Evolutionary conservation across 2,888 invertebrate genomes (phyloP).

Genomic region (Oxytorus armatus): DNA sequence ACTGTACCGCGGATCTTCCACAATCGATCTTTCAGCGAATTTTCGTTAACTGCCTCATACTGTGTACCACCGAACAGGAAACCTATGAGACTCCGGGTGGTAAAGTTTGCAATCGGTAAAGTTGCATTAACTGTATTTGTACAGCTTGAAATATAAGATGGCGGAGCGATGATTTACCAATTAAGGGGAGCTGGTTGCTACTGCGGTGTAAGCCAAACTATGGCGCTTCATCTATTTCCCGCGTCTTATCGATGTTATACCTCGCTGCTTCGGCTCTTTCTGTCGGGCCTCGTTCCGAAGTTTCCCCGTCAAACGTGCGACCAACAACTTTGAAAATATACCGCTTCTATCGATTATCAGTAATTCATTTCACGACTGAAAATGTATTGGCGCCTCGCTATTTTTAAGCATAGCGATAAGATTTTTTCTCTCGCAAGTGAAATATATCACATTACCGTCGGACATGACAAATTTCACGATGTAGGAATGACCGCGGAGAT

Average conservation of each 20-base stretch:
- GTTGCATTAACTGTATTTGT: constrained; percentile 27
- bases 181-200: constrained; percentile 36
- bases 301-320: constrained; percentile 14
- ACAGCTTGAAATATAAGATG: constrained; percentile 13
- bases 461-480: constrained; percentile 9
- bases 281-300: not conserved
- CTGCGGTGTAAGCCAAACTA: not conserved
- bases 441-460: constrained; percentile 2
- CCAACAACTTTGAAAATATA: constrained; percentile 33
- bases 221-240: constrained; percentile 22
- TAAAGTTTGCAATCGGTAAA: constrained; percentile 42
- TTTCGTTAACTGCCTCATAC: not conserved
- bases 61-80: not conserved
- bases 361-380: constrained; percentile 31
- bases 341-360: constrained; percentile 32
- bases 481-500: constrained; percentile 4
- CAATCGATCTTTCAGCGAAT: constrained; percentile 10
- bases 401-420: not conserved
- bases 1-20: not conserved
- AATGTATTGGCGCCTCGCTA: constrained; percentile 18
- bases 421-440: constrained; percentile 1
- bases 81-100: constrained; percentile 21
- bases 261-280: not conserved
- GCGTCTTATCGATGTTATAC: constrained; percentile 31
- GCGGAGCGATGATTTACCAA: constrained; percentile 51